phyloP scores from a whole-genome alignment of 2,113 vertebrate species.

The Campylomormyrus tamandua region DNA sequence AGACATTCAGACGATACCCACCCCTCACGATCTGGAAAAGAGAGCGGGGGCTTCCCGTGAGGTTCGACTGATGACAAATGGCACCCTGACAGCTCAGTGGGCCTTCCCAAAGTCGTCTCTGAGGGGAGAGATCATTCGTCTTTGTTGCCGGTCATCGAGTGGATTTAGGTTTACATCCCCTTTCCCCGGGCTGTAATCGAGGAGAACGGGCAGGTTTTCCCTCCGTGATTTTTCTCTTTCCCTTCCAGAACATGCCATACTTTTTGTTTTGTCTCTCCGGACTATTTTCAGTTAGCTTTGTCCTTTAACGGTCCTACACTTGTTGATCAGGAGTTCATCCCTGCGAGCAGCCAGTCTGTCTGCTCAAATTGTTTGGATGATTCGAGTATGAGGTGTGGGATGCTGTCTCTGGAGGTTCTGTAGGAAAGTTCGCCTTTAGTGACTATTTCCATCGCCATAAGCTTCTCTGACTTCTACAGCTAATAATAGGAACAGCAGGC shows the following conservation, averaged over 20 bases:
- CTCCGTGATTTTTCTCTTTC: neutral
- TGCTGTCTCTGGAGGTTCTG: conserved; percentile 1
- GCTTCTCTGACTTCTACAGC: neutral
- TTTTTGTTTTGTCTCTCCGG: neutral
- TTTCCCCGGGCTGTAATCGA: neutral
- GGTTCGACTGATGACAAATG: neutral
- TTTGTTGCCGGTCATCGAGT: neutral
- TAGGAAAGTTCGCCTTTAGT: neutral
- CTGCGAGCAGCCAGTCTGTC: neutral
- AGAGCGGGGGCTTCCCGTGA: neutral
- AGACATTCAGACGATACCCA: neutral
- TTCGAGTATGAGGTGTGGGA: neutral
- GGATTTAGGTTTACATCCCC: neutral
- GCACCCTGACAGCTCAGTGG: conserved; percentile 5
- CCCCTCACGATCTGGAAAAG: neutral
- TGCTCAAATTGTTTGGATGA: neutral
- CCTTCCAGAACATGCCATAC: neutral
- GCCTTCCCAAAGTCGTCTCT: neutral
- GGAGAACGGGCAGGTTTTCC: neutral
- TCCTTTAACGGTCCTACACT: neutral
- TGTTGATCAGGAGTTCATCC: neutral
- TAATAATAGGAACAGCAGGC: neutral
- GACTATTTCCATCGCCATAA: neutral
- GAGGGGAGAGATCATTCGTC: neutral
- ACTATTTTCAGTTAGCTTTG: neutral